Percentiles rank a stretch among this genome's conserved stretches.
Conservation (phyloP, 2,797 vertebrate genomes). For the Cryptoprocta ferox region DNA sequence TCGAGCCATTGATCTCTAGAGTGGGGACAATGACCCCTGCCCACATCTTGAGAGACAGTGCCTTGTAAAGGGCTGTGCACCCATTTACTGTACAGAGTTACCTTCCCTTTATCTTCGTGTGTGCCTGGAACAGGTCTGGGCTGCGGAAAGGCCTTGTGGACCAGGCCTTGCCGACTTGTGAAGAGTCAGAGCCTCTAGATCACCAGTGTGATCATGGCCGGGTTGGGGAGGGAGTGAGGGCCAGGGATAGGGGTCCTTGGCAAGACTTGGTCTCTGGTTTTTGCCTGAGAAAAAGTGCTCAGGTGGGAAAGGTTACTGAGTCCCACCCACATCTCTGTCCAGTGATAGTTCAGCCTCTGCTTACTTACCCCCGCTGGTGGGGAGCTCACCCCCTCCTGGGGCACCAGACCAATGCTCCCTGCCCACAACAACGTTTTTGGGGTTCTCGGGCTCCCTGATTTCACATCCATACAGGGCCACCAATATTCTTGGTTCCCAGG, state of each 20-base stretch:
- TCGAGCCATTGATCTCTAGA: background rate
- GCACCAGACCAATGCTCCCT: background rate
- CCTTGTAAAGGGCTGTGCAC: background rate
- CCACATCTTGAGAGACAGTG: background rate
- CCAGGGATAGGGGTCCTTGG: background rate
- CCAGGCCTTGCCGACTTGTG: background rate
- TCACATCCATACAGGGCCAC: fast-evolving
- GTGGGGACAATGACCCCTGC: background rate
- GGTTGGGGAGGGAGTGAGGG: background rate
- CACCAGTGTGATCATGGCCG: background rate
- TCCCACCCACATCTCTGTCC: background rate
- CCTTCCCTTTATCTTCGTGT: background rate
- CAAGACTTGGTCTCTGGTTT: background rate
- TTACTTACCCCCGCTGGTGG: background rate
- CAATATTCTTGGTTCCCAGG: background rate
- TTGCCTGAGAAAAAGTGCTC: background rate
- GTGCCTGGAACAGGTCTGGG: background rate
- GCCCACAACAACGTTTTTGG: fast-evolving
- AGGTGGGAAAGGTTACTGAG: no score
- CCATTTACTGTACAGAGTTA: background rate
- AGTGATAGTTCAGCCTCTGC: background rate
- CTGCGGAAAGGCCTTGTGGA: background rate
- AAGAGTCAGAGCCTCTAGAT: background rate
- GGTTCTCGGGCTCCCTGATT: background rate
- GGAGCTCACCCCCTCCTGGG: background rate